phyloP scores from a whole-genome alignment of 2,888 invertebrate genomes.

The Phengaris arion region DNA sequence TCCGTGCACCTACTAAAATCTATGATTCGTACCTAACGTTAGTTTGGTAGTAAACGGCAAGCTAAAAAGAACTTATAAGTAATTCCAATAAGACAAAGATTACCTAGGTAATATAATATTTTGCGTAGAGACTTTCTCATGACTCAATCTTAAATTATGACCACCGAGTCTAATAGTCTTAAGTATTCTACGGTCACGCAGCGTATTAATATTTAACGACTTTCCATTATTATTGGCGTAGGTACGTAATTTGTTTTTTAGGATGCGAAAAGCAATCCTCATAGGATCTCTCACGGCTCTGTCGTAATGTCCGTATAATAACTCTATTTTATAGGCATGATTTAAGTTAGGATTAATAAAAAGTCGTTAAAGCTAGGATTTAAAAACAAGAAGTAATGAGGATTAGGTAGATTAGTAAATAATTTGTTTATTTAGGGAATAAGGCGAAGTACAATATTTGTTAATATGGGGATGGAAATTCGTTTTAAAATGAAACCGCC shows the following conservation, averaged over 20 bases:
- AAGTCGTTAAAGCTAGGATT: too few species aligned
- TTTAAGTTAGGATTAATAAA: too few species aligned
- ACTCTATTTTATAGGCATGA: background rate
- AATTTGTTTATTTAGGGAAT: constrained; percentile 11
- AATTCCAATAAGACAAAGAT: too few species aligned
- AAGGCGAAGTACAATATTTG: constrained; percentile 48
- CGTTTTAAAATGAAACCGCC: constrained; percentile 56
- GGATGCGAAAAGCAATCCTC: background rate
- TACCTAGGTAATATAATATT: background rate
- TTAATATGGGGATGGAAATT: constrained; percentile 43
- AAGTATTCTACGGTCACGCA: constrained; percentile 1
- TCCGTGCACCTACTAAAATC: too few species aligned
- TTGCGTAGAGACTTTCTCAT: background rate
- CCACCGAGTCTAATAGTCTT: constrained; percentile 21
- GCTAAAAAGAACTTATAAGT: too few species aligned
- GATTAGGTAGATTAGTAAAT: too few species aligned
- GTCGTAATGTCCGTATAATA: background rate
- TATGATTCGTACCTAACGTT: too few species aligned
- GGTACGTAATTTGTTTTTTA: background rate
- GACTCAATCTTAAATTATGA: background rate
- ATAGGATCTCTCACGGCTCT: background rate
- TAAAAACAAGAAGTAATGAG: too few species aligned
- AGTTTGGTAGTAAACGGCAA: too few species aligned
- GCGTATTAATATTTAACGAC: constrained; percentile 21
- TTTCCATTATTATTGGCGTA: background rate